Percentiles rank a stretch among this genome's conserved stretches.
These are phyloP conservation scores for Callopanchax toddi DNA, from an alignment of 2,113 vertebrate species.

Conservation along the genomic window DNA sequence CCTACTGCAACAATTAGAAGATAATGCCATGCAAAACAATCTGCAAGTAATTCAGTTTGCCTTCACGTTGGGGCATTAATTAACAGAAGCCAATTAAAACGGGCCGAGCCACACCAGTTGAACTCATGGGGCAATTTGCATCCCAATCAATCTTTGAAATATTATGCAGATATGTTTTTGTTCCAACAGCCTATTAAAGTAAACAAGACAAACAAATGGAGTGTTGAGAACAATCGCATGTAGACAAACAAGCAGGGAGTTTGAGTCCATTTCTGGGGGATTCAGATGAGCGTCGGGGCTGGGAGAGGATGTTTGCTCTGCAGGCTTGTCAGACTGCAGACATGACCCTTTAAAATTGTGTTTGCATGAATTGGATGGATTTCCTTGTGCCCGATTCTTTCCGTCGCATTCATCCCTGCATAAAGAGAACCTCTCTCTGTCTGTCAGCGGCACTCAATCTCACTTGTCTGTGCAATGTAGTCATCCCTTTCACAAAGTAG, in stretches of 20 bases:
- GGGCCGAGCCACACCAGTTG: slow-evolving; percentile 67
- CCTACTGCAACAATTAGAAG: slow-evolving; percentile 61
- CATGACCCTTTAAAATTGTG: slow-evolving; percentile 27
- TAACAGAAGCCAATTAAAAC: slow-evolving; percentile 79
- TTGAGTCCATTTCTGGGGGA: slow-evolving; percentile 50
- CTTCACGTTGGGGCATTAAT: slow-evolving; percentile 73
- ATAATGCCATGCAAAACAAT: slow-evolving; percentile 74
- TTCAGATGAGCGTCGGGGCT: slow-evolving; percentile 26
- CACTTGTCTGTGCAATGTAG: slow-evolving; percentile 48
- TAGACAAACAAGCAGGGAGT: slow-evolving; percentile 54
- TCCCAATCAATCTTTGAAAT: slow-evolving; percentile 73
- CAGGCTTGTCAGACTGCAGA: background rate
- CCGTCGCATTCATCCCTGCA: slow-evolving; percentile 21
- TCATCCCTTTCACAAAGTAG: slow-evolving; percentile 59
- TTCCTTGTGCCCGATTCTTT: slow-evolving; percentile 2
- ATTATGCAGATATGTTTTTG: slow-evolving; percentile 53
- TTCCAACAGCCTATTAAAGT: slow-evolving; percentile 56
- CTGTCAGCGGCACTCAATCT: slow-evolving; percentile 56
- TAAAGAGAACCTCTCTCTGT: slow-evolving; percentile 13
- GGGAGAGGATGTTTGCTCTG: slow-evolving; percentile 36
- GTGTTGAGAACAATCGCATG: slow-evolving; percentile 42
- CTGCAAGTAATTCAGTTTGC: slow-evolving; percentile 74
- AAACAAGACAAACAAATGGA: slow-evolving; percentile 64
- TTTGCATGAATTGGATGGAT: background rate
- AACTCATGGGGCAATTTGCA: slow-evolving; percentile 73